These are phyloP conservation scores for Slavum lentiscoides DNA, from an alignment of 2,888 invertebrate genomes.

Conservation along the genomic window DNA sequence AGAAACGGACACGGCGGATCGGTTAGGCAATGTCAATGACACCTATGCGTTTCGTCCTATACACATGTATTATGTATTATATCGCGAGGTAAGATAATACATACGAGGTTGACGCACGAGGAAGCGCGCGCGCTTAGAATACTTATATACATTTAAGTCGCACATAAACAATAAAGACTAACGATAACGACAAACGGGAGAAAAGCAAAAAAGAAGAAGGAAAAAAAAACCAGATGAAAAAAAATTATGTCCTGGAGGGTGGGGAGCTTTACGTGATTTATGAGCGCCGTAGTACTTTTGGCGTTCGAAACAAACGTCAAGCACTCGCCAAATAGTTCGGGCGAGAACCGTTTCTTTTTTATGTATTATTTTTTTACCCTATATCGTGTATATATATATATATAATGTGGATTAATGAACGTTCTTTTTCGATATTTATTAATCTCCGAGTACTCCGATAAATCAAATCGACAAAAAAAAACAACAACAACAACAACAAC, in stretches of 20 bases:
- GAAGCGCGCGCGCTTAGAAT: background rate
- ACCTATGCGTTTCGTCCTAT: background rate
- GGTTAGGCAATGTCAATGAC: constrained; percentile 35
- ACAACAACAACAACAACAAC: constrained; percentile 10
- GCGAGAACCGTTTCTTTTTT: constrained; percentile 21
- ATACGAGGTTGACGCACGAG: background rate
- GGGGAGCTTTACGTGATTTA: constrained; percentile 41
- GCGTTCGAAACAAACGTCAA: constrained; percentile 42
- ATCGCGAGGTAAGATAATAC: background rate
- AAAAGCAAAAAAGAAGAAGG: no score
- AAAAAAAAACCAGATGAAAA: background rate
- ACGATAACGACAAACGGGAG: background rate
- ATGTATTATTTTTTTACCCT: background rate
- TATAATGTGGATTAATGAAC: constrained; percentile 49
- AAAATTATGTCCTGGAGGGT: constrained; percentile 10
- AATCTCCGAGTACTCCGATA: constrained; percentile 47
- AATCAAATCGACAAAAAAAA: constrained; percentile 39
- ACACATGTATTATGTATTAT: background rate
- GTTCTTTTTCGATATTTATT: constrained; percentile 48
- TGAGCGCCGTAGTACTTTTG: constrained; percentile 29
- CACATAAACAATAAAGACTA: constrained; percentile 33
- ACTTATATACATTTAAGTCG: constrained; percentile 8
- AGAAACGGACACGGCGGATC: constrained; percentile 6
- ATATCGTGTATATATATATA: background rate
- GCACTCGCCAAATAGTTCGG: constrained; percentile 23